phyloP scores from a whole-genome alignment of 2,797 vertebrate species.

The Coregonus sp. region DNA sequence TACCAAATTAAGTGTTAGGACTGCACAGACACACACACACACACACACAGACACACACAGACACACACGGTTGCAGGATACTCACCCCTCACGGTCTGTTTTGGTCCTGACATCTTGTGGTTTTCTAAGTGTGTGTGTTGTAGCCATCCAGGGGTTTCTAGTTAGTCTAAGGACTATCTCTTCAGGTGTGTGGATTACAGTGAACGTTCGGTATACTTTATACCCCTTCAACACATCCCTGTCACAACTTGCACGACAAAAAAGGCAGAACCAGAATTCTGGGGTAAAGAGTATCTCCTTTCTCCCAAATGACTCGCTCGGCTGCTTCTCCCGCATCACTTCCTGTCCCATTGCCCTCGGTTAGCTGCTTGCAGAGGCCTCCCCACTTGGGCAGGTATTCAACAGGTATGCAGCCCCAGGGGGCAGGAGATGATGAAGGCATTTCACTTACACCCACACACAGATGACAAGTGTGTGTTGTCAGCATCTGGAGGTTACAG shows the following conservation, averaged over 20 bases:
- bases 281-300: conserved; percentile 40
- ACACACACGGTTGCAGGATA: background rate
- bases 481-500: no score
- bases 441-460: conserved; percentile 16
- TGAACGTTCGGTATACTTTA: conserved; percentile 40
- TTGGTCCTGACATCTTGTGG: conserved; percentile 51
- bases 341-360: conserved; percentile 20
- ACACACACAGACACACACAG: no score
- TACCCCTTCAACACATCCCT: background rate
- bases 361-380: conserved; percentile 44
- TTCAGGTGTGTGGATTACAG: background rate
- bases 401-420: conserved; percentile 16
- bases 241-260: conserved; percentile 32
- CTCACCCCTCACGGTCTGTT: conserved; percentile 47
- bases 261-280: conserved; percentile 19
- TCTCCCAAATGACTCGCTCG: background rate
- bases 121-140: background rate
- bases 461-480: no score
- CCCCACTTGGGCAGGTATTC: background rate
- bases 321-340: conserved; percentile 24
- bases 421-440: background rate
- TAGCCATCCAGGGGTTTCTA: no score
- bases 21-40: conserved; percentile 36
- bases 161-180: background rate
- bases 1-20: background rate